A percentile compares a stretch with the other conserved stretches of the same genome.
Evolutionary conservation across 1,140 invertebrate genomes (phyloP).

Genomic region (Danaus plexippus): DNA sequence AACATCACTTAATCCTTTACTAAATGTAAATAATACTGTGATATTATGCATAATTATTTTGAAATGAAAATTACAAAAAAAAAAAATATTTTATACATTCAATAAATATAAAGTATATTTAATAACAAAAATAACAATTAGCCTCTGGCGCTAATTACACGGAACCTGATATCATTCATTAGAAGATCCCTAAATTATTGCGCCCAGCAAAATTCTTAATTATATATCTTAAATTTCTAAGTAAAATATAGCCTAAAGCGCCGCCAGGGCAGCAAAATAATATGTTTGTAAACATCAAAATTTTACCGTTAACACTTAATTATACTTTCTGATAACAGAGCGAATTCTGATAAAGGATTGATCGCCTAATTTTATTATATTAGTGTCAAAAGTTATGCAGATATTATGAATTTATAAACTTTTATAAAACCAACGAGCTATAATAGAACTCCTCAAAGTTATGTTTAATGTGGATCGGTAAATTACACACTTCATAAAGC

Average conservation of each 20-base stretch:
- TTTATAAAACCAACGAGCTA: no score
- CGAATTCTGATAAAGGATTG: slow-evolving; percentile 32
- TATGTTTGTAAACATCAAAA: slow-evolving; percentile 68
- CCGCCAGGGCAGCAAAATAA: slow-evolving; percentile 59
- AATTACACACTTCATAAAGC: slow-evolving; percentile 65
- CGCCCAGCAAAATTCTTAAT: slow-evolving; percentile 68
- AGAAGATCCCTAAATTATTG: slow-evolving; percentile 66
- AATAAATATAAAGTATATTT: slow-evolving; percentile 25
- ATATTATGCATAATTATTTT: no score
- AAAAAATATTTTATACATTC: no score
- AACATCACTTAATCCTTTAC: no score
- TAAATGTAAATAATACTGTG: no score
- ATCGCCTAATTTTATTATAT: slow-evolving; percentile 31
- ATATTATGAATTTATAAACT: slow-evolving; percentile 4
- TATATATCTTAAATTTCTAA: slow-evolving; percentile 71
- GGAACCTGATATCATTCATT: slow-evolving; percentile 69
- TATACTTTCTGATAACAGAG: slow-evolving; percentile 49
- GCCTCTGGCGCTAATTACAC: slow-evolving; percentile 63
- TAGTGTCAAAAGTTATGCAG: slow-evolving; percentile 19
- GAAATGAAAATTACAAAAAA: no score
- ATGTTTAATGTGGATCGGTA: slow-evolving; percentile 8
- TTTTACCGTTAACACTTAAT: slow-evolving; percentile 62
- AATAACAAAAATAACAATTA: slow-evolving; percentile 54
- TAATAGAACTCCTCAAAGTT: slow-evolving; percentile 2
- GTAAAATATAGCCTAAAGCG: slow-evolving; percentile 63